phyloP scores from a whole-genome alignment of 2,888 invertebrate genomes.

The Noctuana brunneofusca region DNA sequence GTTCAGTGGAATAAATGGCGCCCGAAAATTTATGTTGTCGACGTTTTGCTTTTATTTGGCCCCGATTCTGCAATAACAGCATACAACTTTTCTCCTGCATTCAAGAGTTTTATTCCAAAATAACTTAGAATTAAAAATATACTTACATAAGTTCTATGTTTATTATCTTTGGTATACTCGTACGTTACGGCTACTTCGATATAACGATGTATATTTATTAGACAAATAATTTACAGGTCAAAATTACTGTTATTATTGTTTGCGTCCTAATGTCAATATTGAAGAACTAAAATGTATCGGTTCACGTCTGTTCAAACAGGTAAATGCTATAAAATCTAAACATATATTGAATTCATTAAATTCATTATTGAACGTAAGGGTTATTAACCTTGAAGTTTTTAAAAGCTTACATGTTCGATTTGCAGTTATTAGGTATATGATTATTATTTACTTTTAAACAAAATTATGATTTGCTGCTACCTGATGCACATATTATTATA shows the following conservation, averaged over 20 bases:
- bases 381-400: too few relatives aligned
- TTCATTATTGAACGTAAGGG: neutral
- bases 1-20: conserved; percentile 74
- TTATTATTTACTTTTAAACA: too few relatives aligned
- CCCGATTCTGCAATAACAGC: conserved; percentile 9
- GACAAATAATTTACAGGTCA: too few relatives aligned
- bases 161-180: neutral
- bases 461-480: too few relatives aligned
- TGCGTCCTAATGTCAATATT: conserved; percentile 73
- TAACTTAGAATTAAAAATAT: too few relatives aligned
- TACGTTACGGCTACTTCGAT: conserved; percentile 40
- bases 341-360: neutral
- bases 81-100: conserved; percentile 41
- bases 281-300: conserved; percentile 38
- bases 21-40: conserved; percentile 68
- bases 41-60: conserved; percentile 36
- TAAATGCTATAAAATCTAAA: neutral
- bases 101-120: neutral
- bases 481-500: too few relatives aligned
- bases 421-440: too few relatives aligned
- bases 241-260: too few relatives aligned
- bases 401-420: too few relatives aligned
- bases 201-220: too few relatives aligned
- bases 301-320: neutral
- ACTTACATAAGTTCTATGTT: too few relatives aligned